Percentiles rank a stretch among this genome's conserved stretches.
Evolutionary conservation across 2,888 invertebrate genomes (phyloP).

Genomic region (Acrobasis repandana): DNA sequence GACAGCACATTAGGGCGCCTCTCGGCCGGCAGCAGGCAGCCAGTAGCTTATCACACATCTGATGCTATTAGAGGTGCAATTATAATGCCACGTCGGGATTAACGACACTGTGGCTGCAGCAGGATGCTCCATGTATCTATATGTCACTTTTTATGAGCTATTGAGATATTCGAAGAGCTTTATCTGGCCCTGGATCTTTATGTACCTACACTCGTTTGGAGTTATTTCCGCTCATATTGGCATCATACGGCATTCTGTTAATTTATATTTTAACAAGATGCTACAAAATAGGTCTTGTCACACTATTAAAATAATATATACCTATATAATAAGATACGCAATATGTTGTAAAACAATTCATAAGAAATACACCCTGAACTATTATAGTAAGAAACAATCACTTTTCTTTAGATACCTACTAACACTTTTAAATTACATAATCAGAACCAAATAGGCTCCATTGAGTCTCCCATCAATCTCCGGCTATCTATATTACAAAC

Average conservation of each 20-base stretch:
- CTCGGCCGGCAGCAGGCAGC: not conserved
- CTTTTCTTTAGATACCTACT: not conserved
- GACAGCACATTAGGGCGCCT: conserved; percentile 3
- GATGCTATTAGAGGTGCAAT: conserved; percentile 7
- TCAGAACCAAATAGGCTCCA: conserved; percentile 7
- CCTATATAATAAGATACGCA: no score
- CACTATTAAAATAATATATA: no score
- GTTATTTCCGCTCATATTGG: no score
- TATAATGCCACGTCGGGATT: conserved; percentile 13
- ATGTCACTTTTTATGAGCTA: no score
- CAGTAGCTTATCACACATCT: conserved; percentile 4
- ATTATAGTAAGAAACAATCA: no score
- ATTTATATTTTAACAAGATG: no score
- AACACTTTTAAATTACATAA: not conserved
- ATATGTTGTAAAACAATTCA: no score
- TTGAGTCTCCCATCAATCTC: conserved; percentile 7
- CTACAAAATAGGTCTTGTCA: no score
- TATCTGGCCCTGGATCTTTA: no score
- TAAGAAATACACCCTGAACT: no score
- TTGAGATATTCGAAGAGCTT: not conserved
- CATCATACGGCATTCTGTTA: no score
- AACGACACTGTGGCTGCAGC: not conserved
- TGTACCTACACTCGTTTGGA: no score
- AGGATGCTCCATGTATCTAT: not conserved
- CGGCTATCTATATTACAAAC: conserved; percentile 11